Percentiles rank a stretch among this genome's conserved stretches.
Conservation (phyloP, 2,888 invertebrate species). For the Furcula furcula region DNA sequence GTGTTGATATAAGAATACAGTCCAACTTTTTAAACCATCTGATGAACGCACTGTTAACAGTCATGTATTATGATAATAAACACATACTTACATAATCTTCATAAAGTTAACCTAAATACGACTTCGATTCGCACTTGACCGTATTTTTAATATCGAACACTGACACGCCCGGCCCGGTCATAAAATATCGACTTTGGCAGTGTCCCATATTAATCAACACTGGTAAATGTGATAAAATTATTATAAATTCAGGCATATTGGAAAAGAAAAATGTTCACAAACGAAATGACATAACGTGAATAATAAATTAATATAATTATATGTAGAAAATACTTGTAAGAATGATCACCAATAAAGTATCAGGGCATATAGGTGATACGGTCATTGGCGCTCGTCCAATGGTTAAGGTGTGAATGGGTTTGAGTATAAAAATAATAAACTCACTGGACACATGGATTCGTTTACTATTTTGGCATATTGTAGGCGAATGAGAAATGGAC, state of each 20-base stretch:
- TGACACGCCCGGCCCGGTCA: conserved; percentile 20
- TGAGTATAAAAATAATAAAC: conserved; percentile 26
- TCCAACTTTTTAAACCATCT: too few relatives aligned
- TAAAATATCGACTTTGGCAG: conserved; percentile 25
- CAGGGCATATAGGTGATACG: conserved; percentile 44
- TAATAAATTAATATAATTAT: too few relatives aligned
- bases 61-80: too few relatives aligned
- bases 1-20: too few relatives aligned
- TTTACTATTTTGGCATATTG: conserved; percentile 21
- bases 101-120: conserved; percentile 5
- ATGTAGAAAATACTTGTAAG: too few relatives aligned
- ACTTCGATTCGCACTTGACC: conserved; percentile 12
- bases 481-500: conserved; percentile 27
- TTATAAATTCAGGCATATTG: conserved; percentile 14
- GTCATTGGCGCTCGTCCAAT: conserved; percentile 49
- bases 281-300: too few relatives aligned
- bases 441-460: conserved; percentile 25
- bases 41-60: too few relatives aligned
- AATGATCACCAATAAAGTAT: conserved; percentile 28
- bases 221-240: conserved; percentile 18
- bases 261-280: not conserved
- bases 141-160: conserved; percentile 21
- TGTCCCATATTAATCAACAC: conserved; percentile 20
- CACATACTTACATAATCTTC: too few relatives aligned
- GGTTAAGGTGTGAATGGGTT: conserved; percentile 49